Evolutionary conservation across 2,113 vertebrate species (phyloP).

Genomic region (Eretmochelys imbricata): DNA sequence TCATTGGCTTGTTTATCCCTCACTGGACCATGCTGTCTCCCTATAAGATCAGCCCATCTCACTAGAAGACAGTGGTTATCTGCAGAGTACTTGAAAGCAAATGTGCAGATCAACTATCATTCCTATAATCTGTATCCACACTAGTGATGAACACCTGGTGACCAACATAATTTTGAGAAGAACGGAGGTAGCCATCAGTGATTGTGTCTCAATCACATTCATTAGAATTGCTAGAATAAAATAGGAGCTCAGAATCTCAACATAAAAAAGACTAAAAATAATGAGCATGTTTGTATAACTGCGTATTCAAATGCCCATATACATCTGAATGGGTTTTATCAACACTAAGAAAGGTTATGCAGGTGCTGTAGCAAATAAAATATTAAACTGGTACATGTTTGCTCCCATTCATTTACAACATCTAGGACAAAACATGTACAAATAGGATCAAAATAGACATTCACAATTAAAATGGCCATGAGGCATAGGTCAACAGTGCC

Average conservation of each 20-base stretch:
- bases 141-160: background rate
- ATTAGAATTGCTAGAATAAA: background rate
- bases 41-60: accelerated
- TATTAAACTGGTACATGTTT: background rate
- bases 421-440: background rate
- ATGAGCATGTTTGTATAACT: background rate
- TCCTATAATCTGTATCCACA: background rate
- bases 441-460: constrained; percentile 37
- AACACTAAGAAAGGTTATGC: background rate
- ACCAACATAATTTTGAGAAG: constrained; percentile 16
- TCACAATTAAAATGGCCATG: constrained; percentile 29
- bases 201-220: background rate
- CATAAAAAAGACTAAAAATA: background rate
- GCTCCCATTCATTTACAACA: background rate
- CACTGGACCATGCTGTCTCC: background rate
- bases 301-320: constrained; percentile 5
- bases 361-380: background rate
- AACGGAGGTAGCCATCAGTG: background rate
- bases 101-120: background rate
- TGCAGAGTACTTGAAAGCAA: background rate
- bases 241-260: background rate
- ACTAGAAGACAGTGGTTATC: background rate
- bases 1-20: background rate
- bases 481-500: background rate
- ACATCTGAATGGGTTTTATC: constrained; percentile 1